Base-by-base conservation (phyloP, 2,888 invertebrate genomes). In the Palloptera scutellata region DNA sequence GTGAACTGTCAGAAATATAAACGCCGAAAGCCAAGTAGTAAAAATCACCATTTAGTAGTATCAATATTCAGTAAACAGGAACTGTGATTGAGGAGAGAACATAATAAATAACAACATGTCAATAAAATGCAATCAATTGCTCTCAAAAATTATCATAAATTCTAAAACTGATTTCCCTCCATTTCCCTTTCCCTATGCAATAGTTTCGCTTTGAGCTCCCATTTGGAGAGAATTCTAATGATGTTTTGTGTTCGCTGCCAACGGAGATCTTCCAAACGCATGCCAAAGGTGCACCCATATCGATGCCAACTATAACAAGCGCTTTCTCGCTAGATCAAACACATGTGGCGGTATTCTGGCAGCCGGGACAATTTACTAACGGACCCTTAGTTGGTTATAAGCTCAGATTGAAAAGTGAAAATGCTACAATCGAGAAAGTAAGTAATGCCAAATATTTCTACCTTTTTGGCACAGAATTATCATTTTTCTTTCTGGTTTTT, bases 191-290 rank as follows among this genome's bases (percentile, higher is more conserved):
- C 19, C 57, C 51, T 12, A 53, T 13, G 55, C 59, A 52, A 60
- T 86, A 96, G 96, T 97, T 97, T 86, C 92, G 96, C 66, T 91
- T 96, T 67, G 93, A 94, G 54, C 88, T 95, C 75, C 88, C 93
- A 61, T 86, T 96, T 61, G 91, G 92, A 4, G 88, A 89, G 11
- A 89, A 90, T 70, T 88, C 88, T 70, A 88, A 89, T 1, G 89
- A 91, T 67, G 89, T 91, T 8, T 88, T 92, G 0, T 89, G 91
- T 72, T 92, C 94, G 0, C 89, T 90, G 10, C 89, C 92, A 13
- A 93, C 93, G 69, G 90, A 91, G 0, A 90, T 92, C 59, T 93
- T 93, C 76, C 89, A 91, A 69, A 94, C 94, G 0, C 84, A 90
- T 52, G 89, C 92, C 6, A 89, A 88, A 67, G 94, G 93, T 45